Base-by-base conservation (phyloP, 2,888 invertebrate genomes). In the Tromatobia lineatoria region DNA sequence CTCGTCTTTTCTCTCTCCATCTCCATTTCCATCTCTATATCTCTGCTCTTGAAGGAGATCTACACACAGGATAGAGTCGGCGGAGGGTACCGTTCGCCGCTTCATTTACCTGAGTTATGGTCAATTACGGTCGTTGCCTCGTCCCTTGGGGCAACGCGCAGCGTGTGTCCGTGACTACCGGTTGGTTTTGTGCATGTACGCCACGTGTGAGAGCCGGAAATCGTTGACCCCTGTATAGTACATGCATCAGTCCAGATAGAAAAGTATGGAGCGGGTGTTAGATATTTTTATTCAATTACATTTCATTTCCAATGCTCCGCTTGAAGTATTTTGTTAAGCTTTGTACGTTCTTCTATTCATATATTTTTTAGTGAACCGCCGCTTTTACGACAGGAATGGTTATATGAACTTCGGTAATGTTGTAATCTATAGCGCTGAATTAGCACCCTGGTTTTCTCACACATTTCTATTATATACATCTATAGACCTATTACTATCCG, bases 81-180 rank as follows among this genome's bases (percentile, higher is more conserved):
- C 69, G 61, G 47, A 38, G 85, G 80, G 88, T 90, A 90, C 90
- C 90, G 89, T 90, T 90, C 89, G 87, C 86, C 87, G 89, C 87
- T 90, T 90, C 90, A 91, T 91, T 91, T 90, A 89, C 89, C 87
- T 89, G 90, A 90, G 89, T 91, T 90, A 91, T 89, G 89, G 88
- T 90, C 90, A 90, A 90, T 91, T 91, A 90, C 88, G 85, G 82
- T 81, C 88, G 88, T 82, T 77, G 50, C 88, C 88, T 89, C 90
- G 87, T 82, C 85, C 76, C 54, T 70, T 42, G 74, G 67, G 20
- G 50, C 13, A 75, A 57, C 61, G 61, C 69, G 20, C 85, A 83
- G 85, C 83, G 79, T 86, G 75, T 79, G 82, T 83, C 83, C 87
- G 80, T 79, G 87, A 90, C 88, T 86, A 88, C 87, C 86, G 87